Conservation (phyloP, 2,797 vertebrate species). For the Tokudaia muenninki region DNA sequence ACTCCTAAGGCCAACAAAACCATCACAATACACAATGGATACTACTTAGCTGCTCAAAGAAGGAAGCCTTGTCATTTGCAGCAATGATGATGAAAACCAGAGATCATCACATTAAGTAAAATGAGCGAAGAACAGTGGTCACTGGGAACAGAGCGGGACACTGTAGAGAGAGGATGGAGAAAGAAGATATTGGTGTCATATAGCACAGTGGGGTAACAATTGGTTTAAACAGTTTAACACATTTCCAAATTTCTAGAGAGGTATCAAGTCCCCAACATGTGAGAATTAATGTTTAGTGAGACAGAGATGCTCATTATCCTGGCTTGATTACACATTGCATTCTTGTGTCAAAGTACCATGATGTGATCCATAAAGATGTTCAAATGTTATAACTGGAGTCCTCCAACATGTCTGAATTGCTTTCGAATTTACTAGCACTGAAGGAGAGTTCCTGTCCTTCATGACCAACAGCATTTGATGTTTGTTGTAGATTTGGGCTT, state of each 20-base stretch:
- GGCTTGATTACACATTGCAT: background rate
- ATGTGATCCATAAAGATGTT: background rate
- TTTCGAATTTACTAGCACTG: background rate
- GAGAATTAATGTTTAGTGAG: background rate
- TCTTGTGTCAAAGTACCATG: too few species aligned
- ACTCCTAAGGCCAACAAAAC: background rate
- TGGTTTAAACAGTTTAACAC: background rate
- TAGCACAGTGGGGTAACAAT: background rate
- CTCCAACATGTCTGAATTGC: background rate
- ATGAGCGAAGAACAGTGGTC: background rate
- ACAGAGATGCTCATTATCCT: background rate
- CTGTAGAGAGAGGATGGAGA: background rate
- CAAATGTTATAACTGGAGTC: background rate
- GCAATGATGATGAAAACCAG: background rate
- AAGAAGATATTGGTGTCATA: too few species aligned
- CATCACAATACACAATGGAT: background rate
- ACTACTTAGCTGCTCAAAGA: background rate
- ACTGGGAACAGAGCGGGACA: background rate
- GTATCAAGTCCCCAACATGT: background rate
- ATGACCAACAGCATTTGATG: background rate
- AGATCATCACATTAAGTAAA: background rate
- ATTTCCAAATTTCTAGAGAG: background rate
- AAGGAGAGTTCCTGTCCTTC: too few species aligned
- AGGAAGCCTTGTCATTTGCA: background rate
- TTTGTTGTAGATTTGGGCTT: background rate